Percentiles rank a stretch among this genome's conserved stretches.
phyloP scores from a whole-genome alignment of 2,888 invertebrate genomes.

The Arenicola marina region DNA sequence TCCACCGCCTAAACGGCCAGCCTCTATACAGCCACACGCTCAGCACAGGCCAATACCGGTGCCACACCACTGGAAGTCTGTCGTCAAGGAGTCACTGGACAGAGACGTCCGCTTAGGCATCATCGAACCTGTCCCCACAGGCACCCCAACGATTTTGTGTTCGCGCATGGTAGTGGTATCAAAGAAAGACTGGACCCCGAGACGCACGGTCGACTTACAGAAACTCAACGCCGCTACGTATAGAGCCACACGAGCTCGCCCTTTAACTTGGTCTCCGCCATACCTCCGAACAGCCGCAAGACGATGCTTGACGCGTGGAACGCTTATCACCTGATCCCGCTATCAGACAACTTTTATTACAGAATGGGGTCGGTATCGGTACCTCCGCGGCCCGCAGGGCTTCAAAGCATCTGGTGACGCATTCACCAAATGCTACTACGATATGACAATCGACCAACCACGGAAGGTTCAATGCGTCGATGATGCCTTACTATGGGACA shows the following conservation, averaged over 20 bases:
- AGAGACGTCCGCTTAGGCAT: too few species aligned
- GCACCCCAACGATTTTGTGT: too few species aligned
- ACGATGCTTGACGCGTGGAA: not conserved
- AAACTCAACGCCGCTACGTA: not conserved
- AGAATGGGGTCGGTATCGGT: not conserved
- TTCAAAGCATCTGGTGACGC: not conserved
- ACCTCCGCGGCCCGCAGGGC: not conserved
- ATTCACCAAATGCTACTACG: not conserved
- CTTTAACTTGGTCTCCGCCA: not conserved
- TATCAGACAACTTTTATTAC: not conserved
- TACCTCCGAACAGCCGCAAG: not conserved
- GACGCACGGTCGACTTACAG: too few species aligned
- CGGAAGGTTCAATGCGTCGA: not conserved
- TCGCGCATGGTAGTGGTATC: too few species aligned
- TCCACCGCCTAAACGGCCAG: too few species aligned
- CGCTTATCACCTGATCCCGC: not conserved
- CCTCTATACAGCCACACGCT: too few species aligned
- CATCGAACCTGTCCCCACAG: too few species aligned
- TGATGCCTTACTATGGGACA: not conserved
- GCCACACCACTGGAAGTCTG: not conserved
- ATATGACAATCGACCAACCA: not conserved
- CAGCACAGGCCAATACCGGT: not conserved
- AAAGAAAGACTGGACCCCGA: too few species aligned
- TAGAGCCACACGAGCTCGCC: not conserved
- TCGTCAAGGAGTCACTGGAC: too few species aligned